phyloP scores from a whole-genome alignment of 2,113 vertebrate species.

The Brevimyrus niger region DNA sequence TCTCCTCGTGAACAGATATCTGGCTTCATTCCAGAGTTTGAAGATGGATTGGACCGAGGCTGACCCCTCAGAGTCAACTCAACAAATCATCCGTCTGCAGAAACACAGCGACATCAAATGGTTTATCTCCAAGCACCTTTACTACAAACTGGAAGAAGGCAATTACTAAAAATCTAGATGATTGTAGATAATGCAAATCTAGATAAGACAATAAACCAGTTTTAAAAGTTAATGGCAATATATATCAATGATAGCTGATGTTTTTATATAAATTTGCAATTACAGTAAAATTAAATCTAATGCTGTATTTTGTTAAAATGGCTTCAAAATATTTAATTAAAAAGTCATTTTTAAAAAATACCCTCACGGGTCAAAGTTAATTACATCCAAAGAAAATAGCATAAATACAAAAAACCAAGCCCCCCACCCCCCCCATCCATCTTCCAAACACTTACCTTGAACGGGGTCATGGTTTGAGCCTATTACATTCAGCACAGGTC shows the following conservation, averaged over 20 bases:
- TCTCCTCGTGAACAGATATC: conserved; percentile 47
- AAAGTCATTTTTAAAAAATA: too few relatives aligned
- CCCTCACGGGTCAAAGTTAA: background rate
- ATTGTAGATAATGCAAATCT: background rate
- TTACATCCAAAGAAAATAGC: background rate
- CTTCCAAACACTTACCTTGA: background rate
- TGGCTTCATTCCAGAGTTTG: conserved; percentile 53
- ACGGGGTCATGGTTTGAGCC: background rate
- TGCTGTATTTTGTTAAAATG: background rate
- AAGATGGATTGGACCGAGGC: conserved; percentile 17
- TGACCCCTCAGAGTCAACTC: background rate
- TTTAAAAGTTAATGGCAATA: background rate
- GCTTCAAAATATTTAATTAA: background rate
- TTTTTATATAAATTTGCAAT: background rate
- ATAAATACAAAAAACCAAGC: background rate
- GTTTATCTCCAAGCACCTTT: background rate
- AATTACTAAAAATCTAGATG: background rate
- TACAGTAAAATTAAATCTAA: background rate
- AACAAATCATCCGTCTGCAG: background rate
- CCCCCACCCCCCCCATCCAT: background rate
- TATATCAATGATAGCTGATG: background rate
- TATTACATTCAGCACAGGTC: background rate
- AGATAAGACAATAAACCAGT: background rate
- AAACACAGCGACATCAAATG: background rate
- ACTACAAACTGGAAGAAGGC: background rate